A percentile compares a stretch with the other conserved stretches of the same genome.
phyloP scores from a whole-genome alignment of 1,140 invertebrate species.

The Leptopilina boulardi region DNA sequence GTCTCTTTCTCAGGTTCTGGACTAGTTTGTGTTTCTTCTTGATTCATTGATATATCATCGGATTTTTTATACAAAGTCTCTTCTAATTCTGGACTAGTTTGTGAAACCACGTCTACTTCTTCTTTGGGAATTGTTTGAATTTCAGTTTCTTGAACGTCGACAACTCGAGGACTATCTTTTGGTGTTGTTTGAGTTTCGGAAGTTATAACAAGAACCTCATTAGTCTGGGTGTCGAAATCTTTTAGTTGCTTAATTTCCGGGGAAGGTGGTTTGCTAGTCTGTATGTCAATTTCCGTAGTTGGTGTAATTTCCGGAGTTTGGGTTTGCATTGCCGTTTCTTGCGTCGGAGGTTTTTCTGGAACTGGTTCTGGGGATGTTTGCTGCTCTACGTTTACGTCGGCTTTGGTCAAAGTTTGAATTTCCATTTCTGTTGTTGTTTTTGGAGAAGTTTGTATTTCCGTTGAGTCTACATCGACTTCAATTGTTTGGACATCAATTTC shows the following conservation, averaged over 20 bases:
- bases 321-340: conserved; percentile 63
- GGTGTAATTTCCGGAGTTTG: conserved; percentile 45
- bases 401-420: conserved; percentile 58
- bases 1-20: conserved; percentile 45
- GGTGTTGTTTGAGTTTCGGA: conserved; percentile 60
- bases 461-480: conserved; percentile 40
- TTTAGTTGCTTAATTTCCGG: conserved; percentile 47
- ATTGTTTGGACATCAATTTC: conserved; percentile 63
- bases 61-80: conserved; percentile 29
- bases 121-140: conserved; percentile 59
- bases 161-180: conserved; percentile 41
- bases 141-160: conserved; percentile 58
- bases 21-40: conserved; percentile 64
- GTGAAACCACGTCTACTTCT: conserved; percentile 58
- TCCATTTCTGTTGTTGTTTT: conserved; percentile 54
- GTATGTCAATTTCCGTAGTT: conserved; percentile 50
- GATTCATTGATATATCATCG: conserved; percentile 31
- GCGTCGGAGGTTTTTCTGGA: conserved; percentile 22
- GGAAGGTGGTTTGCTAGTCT: conserved; percentile 50
- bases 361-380: conserved; percentile 52
- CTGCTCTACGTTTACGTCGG: conserved; percentile 55
- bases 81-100: conserved; percentile 62
- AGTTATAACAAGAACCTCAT: conserved; percentile 37
- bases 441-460: conserved; percentile 55
- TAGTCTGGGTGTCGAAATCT: conserved; percentile 46